A percentile compares a stretch with the other conserved stretches of the same genome.
These are phyloP conservation scores for Panzeria rudis DNA, from an alignment of 2,888 invertebrate genomes.

Conservation along the genomic window DNA sequence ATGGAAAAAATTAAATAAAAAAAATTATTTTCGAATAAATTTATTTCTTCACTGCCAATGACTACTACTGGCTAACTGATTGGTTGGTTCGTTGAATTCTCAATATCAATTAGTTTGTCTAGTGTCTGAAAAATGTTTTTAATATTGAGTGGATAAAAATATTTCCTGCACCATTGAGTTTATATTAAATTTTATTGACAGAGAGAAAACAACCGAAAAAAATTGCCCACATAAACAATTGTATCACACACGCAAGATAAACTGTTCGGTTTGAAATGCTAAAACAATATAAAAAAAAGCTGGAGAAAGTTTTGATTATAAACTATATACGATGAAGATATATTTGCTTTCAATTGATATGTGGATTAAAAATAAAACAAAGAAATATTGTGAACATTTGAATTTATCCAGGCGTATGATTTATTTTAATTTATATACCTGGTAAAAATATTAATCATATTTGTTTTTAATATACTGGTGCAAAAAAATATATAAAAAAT, in stretches of 20 bases:
- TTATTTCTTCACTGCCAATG: background rate
- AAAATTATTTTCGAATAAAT: background rate
- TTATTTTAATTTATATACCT: background rate
- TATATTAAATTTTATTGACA: slow-evolving; percentile 19
- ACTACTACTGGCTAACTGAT: background rate
- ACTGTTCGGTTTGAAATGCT: background rate
- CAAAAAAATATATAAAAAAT: too few relatives aligned
- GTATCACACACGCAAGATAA: slow-evolving; percentile 13
- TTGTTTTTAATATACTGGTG: too few relatives aligned
- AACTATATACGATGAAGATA: background rate
- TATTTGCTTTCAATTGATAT: slow-evolving; percentile 19
- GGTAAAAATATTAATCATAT: background rate
- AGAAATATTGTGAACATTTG: background rate
- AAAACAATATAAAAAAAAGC: background rate
- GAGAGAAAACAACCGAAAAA: background rate
- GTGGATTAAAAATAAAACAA: background rate
- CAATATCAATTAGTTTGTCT: background rate
- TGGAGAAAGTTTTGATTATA: background rate
- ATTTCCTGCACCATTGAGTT: slow-evolving; percentile 11
- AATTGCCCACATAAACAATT: background rate
- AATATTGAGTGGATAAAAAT: slow-evolving; percentile 10
- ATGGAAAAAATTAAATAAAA: background rate
- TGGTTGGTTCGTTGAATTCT: background rate
- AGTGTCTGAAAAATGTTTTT: slow-evolving; percentile 10
- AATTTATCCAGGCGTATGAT: background rate